A percentile compares a stretch with the other conserved stretches of the same genome.
phyloP scores from a whole-genome alignment of 2,797 vertebrate genomes.

The Euthynnus affinis region DNA sequence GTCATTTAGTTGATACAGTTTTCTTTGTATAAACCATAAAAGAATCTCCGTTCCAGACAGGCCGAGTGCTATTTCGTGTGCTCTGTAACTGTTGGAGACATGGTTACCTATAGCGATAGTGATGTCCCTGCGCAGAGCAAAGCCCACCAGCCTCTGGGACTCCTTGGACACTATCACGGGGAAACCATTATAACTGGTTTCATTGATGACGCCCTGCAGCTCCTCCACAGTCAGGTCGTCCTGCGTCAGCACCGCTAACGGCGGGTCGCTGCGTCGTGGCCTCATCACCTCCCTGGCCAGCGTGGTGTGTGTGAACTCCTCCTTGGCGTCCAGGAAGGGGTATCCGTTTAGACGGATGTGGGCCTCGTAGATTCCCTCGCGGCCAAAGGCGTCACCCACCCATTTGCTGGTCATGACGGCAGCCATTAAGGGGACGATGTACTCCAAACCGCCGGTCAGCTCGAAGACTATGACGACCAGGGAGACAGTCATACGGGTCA shows the following conservation, averaged over 20 bases:
- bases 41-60: neutral
- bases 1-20: neutral
- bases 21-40: neutral
- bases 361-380: conserved; percentile 98
- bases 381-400: conserved; percentile 98
- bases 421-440: conserved; percentile 99
- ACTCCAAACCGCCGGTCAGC: conserved; percentile 97
- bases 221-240: conserved; percentile 98
- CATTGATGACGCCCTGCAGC: conserved; percentile 94
- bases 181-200: conserved; percentile 98
- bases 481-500: conserved; percentile 99
- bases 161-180: conserved; percentile 99
- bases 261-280: conserved; percentile 92
- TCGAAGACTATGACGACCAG: conserved; percentile 99
- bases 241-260: conserved; percentile 95
- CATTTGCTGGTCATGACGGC: conserved; percentile 99
- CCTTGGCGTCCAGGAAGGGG: conserved; percentile 98
- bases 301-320: conserved; percentile 98
- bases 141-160: conserved; percentile 97
- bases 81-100: neutral
- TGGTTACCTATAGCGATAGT: conserved; percentile 92
- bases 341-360: conserved; percentile 99
- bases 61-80: no score
- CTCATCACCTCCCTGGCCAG: conserved; percentile 98
- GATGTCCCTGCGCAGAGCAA: conserved; percentile 97